phyloP scores from a whole-genome alignment of 2,888 invertebrate species.

The Invenusta paracnida region DNA sequence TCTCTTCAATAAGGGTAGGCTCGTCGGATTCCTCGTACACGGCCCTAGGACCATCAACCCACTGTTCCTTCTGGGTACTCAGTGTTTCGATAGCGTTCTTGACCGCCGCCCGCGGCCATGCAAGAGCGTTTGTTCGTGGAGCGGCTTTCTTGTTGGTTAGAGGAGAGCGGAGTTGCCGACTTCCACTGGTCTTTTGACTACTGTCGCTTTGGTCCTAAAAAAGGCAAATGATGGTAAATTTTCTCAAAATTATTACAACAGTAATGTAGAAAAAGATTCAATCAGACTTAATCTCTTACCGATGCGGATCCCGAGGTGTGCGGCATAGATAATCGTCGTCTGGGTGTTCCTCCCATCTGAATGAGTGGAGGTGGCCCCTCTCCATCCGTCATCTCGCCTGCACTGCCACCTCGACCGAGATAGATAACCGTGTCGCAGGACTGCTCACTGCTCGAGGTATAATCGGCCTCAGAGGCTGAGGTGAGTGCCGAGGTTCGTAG shows the following conservation, averaged over 20 bases:
- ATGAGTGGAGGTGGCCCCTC: conserved; percentile 57
- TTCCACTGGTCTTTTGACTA: neutral
- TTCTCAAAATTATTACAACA: no score
- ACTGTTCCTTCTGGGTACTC: conserved; percentile 75
- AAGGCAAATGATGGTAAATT: no score
- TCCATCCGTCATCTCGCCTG: conserved; percentile 59
- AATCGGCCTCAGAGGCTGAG: conserved; percentile 59
- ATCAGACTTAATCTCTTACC: no score
- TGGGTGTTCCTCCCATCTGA: neutral
- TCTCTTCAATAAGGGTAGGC: neutral
- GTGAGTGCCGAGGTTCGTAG: conserved; percentile 47
- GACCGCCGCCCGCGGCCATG: conserved; percentile 35
- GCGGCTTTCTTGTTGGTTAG: conserved; percentile 13
- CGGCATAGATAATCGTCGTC: neutral
- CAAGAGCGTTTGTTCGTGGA: conserved; percentile 36
- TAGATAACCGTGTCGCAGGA: conserved; percentile 97
- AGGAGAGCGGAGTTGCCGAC: neutral
- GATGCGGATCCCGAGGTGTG: conserved; percentile 23
- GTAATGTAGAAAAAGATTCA: no score
- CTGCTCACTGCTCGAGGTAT: conserved; percentile 87
- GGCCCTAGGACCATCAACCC: conserved; percentile 80
- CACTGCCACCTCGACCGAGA: conserved; percentile 61
- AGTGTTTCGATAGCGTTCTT: conserved; percentile 43
- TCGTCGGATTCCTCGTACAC: neutral
- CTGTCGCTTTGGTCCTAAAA: neutral